Evolutionary conservation across 2,113 vertebrate species (phyloP), one percentile per base, ranked within the genome.

Genomic region (Pollachius pollachius): DNA sequence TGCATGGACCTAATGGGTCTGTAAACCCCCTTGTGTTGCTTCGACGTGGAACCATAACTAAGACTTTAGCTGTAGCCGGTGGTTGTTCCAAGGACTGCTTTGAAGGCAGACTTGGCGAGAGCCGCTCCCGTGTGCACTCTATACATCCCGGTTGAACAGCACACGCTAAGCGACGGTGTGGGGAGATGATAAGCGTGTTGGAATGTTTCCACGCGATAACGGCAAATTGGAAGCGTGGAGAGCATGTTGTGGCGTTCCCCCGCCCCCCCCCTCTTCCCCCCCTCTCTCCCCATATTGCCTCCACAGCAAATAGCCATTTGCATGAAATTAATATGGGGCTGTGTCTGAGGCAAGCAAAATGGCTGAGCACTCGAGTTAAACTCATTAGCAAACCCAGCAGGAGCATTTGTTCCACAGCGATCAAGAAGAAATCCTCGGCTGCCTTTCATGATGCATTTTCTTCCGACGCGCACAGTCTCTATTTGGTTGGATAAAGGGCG

Each of bases 271-370:
- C 72, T 71, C 78, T 72, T 78, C 78, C 41, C 41, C 12, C 37
- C 34, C 76, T 65, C 69, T 70, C 72, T 71, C 78, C 78, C 41
- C 41, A 48, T 73, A 27, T 48, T 60, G 69, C 61, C 69, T 82
- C 57, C 15, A 15, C 52, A 41, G 70, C 15, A 56, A 73, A 73
- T 69, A 70, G 1, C 54, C 68, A 85, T 87, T 90, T 85, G 81
- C 86, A 90, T 86, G 83, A 84, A 88, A 89, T 85, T 74, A 88
- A 82, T 84, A 84, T 80, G 76, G 82, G 76, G 72, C 71, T 60
- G 56, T 18, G 16, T 18, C 5, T 64, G 66, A 30, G 21, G 67
- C 57, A 71, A n/a, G 62, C 60, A 77, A 82, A 83, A 85, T 72
- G 79, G 75, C 81, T 79, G 76, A 82, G 77, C 77, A 74, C 80